Conservation (phyloP, 30 jellyfish, hydroid and myxozoan genomes). For the Chrysaora quinquecirrha region DNA sequence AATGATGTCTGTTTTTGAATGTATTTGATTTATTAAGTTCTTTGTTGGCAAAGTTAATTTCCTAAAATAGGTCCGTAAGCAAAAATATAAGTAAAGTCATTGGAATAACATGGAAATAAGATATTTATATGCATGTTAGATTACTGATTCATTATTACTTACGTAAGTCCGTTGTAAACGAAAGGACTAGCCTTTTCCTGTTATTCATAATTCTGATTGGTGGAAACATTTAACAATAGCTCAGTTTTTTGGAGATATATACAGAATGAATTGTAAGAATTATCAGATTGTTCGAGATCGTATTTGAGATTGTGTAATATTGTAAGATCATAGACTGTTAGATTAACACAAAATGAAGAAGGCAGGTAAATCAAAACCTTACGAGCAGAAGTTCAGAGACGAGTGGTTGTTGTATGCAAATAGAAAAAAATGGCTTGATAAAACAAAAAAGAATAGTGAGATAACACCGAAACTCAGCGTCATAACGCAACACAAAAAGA, state of each 20-base stretch:
- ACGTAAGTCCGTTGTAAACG: too few relatives aligned
- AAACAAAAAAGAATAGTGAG: background rate
- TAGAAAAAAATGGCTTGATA: constrained; percentile 2
- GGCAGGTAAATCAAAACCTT: background rate
- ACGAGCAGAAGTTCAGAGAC: constrained; percentile 11
- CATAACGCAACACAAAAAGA: constrained; percentile 10
- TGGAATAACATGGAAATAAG: background rate
- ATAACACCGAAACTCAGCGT: constrained; percentile 10
- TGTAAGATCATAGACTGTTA: too few relatives aligned
- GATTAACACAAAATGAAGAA: background rate
- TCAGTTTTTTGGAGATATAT: too few relatives aligned
- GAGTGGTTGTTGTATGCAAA: background rate
- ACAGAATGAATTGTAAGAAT: background rate
- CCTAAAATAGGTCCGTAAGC: background rate
- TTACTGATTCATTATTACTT: too few relatives aligned
- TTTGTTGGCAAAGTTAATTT: background rate
- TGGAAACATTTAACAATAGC: too few relatives aligned
- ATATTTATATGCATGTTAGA: too few relatives aligned
- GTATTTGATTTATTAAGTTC: constrained; percentile 8
- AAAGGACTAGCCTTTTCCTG: too few relatives aligned
- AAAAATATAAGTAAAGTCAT: background rate
- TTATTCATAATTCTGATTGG: too few relatives aligned
- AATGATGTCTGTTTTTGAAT: background rate
- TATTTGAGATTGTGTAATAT: too few relatives aligned
- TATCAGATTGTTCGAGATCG: too few relatives aligned